These are phyloP conservation scores for Symphodus melops DNA, from an alignment of 2,113 vertebrate species.

Conservation along the genomic window DNA sequence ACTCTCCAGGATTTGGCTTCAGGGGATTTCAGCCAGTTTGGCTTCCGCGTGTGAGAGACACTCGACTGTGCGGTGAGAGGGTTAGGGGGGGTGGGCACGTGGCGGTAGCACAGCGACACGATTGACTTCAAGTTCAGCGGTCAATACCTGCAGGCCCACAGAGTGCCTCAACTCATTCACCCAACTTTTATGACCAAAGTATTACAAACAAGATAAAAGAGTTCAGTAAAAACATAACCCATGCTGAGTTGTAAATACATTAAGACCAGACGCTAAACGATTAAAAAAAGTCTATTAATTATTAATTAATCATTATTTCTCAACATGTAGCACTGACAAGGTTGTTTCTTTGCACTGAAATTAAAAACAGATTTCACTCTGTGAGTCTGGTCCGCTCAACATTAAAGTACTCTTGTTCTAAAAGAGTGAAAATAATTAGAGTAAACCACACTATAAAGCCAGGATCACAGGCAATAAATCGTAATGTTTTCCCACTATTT, in stretches of 20 bases:
- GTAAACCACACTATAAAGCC: constrained; percentile 19
- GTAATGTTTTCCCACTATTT: constrained; percentile 14
- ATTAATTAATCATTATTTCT: too few species aligned
- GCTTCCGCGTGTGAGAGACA: constrained; percentile 22
- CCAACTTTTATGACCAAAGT: background rate
- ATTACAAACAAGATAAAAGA: background rate
- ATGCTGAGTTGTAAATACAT: background rate
- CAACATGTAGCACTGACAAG: constrained; percentile 4
- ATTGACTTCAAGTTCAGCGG: constrained; percentile 61
- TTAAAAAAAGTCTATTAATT: constrained; percentile 11
- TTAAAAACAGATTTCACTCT: constrained; percentile 41
- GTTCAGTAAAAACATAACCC: too few species aligned
- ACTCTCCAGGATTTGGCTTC: constrained; percentile 54
- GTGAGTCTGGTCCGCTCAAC: constrained; percentile 4
- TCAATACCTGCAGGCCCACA: constrained; percentile 30
- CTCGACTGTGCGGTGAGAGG: constrained; percentile 13
- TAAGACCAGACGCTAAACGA: background rate
- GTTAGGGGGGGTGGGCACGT: background rate
- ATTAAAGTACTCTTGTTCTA: constrained; percentile 30
- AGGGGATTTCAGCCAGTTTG: constrained; percentile 32
- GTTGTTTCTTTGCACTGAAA: constrained; percentile 11
- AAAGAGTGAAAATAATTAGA: constrained; percentile 49
- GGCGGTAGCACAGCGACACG: constrained; percentile 31
- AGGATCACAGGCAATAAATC: constrained; percentile 29
- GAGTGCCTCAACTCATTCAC: constrained; percentile 36